Percentiles rank a stretch among this genome's conserved stretches.
These are phyloP conservation scores for Manacus vitellinus DNA, from an alignment of 2,113 vertebrate species.

Conservation along the genomic window DNA sequence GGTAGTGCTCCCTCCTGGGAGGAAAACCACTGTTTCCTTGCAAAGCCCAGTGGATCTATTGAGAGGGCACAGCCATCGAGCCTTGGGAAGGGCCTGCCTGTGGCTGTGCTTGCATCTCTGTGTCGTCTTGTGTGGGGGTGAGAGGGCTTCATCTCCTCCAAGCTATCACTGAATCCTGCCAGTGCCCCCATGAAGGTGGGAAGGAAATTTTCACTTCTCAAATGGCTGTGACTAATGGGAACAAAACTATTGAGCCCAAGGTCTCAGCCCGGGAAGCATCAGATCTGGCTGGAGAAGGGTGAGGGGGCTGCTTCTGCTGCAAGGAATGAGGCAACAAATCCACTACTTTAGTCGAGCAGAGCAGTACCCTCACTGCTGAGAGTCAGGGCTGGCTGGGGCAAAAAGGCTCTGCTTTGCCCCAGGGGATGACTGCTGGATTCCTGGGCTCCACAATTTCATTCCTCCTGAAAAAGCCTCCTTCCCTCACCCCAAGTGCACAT, in stretches of 20 bases:
- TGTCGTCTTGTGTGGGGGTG: not conserved
- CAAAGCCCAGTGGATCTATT: not conserved
- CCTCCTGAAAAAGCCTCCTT: not conserved
- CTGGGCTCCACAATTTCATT: not conserved
- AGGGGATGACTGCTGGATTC: not conserved
- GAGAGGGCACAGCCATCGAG: not conserved
- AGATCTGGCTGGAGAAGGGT: rapidly evolving
- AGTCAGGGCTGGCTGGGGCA: not conserved
- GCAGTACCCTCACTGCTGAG: not conserved
- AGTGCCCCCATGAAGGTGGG: not conserved
- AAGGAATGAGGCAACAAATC: not conserved
- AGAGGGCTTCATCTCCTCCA: not conserved
- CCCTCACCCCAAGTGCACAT: rapidly evolving
- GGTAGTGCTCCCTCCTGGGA: not conserved
- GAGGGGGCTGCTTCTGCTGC: not conserved
- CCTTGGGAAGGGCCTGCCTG: not conserved
- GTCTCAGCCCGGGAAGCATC: not conserved
- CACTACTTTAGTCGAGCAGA: rapidly evolving
- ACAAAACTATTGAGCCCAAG: not conserved
- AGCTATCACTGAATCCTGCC: not conserved
- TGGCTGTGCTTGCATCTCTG: not conserved
- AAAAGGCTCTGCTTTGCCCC: not conserved
- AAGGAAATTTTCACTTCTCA: not conserved
- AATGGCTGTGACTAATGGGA: not conserved
- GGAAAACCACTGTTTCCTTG: not conserved